These are phyloP conservation scores for Conger conger DNA, from an alignment of 2,113 vertebrate species.

Conservation along the genomic window DNA sequence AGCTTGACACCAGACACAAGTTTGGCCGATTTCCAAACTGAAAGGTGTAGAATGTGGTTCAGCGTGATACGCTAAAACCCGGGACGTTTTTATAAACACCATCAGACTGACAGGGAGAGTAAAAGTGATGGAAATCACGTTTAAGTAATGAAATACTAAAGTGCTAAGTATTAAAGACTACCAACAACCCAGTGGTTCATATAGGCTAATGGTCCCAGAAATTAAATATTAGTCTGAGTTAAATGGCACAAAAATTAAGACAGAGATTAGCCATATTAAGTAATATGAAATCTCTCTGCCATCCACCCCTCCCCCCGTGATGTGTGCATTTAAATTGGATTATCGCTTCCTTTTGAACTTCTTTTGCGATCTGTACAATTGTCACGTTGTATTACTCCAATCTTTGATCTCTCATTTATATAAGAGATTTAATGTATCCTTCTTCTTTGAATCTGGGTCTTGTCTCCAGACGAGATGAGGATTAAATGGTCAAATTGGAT, in stretches of 20 bases:
- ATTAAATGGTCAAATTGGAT: slow-evolving; percentile 61
- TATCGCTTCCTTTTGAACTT: slow-evolving; percentile 62
- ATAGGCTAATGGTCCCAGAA: background rate
- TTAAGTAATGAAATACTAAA: background rate
- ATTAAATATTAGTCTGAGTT: background rate
- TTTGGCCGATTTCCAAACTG: slow-evolving; percentile 62
- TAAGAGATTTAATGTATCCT: slow-evolving; percentile 37
- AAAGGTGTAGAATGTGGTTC: slow-evolving; percentile 49
- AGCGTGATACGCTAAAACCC: slow-evolving; percentile 34
- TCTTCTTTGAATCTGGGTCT: slow-evolving; percentile 41
- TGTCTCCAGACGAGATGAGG: slow-evolving; percentile 53
- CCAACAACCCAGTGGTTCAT: background rate
- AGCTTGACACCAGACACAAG: slow-evolving; percentile 66
- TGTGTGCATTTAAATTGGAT: slow-evolving; percentile 60
- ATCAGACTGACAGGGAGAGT: slow-evolving; percentile 10
- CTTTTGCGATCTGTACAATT: slow-evolving; percentile 49
- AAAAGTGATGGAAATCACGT: background rate
- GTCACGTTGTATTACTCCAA: slow-evolving; percentile 59
- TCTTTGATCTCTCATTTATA: slow-evolving; percentile 65
- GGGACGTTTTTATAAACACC: slow-evolving; percentile 28
- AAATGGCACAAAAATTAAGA: background rate
- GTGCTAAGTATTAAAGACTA: background rate
- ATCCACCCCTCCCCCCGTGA: slow-evolving; percentile 33
- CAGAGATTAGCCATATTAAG: background rate
- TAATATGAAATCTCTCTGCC: background rate